Evolutionary conservation across 2,113 vertebrate genomes (phyloP), one percentile per base, ranked within the genome.

Genomic region (Bungarus multicinctus): DNA sequence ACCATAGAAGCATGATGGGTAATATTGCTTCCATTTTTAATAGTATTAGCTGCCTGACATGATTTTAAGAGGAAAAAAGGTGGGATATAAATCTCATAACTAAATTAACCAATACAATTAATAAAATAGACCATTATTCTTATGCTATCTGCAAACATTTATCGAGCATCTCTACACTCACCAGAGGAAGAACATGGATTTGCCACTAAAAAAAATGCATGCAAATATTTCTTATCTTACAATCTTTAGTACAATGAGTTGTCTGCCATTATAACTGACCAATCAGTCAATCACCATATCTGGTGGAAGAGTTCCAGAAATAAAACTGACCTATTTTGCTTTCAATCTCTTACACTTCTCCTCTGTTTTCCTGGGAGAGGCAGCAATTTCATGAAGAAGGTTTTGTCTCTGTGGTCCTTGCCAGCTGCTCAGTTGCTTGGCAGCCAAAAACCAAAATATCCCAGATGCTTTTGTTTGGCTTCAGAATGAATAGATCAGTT

Each of bases 391-490:
- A 60, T 89, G 47, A 64, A 86, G 87, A 69, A 23, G 74, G 5
- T 39, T 22, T 39, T 39, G 6, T 58, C 20, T 86, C 43, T 91
- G 86, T 69, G 55, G 47, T 87, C 39, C 64, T 55, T 54, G 27
- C 55, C 55, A 94, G 90, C 74, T 87, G 90, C 47, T 89, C 55
- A 45, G 25, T 89, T 86, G 34, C 45, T 89, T 25, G 20, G 34
- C 81, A 91, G 45, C 57, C 90, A 53, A 64, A 85, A 64, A 87
- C 47, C 54, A 18, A 58, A 89, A 45, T 47, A 53, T 92, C 53
- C 74, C 74, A 94, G 90, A 89, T 94, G 55, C 87, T 87, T 69
- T 69, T 53, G 16, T 91, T 93, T 94, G 45, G 69, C 89, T 92
- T 89, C 88, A 89, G 30, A 86, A 39, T 60, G 23, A 39, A 64